These are phyloP conservation scores for Cyclopterus lumpus DNA, from an alignment of 2,797 vertebrate genomes.

Conservation along the genomic window DNA sequence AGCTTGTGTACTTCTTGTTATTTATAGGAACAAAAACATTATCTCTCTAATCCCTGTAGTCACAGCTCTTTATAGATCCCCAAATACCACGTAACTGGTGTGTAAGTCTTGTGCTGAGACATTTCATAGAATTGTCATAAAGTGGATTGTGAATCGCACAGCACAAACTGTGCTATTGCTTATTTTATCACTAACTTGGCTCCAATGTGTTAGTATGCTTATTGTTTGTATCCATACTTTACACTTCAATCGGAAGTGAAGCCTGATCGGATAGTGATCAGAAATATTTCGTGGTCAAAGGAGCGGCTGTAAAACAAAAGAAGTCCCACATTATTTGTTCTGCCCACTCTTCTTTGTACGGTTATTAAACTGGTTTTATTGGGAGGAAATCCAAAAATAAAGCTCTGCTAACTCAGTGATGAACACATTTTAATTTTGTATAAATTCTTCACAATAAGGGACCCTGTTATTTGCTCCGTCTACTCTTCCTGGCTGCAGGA, in stretches of 20 bases:
- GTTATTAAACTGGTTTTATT: neutral
- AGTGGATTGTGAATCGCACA: conserved; percentile 4
- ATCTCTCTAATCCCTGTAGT: neutral
- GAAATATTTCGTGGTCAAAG: neutral
- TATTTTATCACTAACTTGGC: neutral
- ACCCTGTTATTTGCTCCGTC: neutral
- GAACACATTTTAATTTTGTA: neutral
- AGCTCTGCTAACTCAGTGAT: neutral
- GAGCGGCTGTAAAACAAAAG: neutral
- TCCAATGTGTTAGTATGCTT: neutral
- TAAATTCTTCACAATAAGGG: neutral
- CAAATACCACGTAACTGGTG: neutral
- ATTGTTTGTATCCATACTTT: neutral
- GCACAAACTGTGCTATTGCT: neutral
- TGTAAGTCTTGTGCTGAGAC: neutral
- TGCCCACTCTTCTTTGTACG: neutral
- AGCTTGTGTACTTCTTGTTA: neutral
- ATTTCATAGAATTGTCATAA: conserved; percentile 27
- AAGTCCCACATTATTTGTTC: neutral
- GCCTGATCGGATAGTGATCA: neutral
- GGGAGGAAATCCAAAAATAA: neutral
- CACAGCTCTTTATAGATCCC: neutral
- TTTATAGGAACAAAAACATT: neutral
- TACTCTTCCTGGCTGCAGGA: neutral
- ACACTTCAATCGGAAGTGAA: neutral